phyloP scores from a whole-genome alignment of 2,888 invertebrate species.

The Chouioia cunea region DNA sequence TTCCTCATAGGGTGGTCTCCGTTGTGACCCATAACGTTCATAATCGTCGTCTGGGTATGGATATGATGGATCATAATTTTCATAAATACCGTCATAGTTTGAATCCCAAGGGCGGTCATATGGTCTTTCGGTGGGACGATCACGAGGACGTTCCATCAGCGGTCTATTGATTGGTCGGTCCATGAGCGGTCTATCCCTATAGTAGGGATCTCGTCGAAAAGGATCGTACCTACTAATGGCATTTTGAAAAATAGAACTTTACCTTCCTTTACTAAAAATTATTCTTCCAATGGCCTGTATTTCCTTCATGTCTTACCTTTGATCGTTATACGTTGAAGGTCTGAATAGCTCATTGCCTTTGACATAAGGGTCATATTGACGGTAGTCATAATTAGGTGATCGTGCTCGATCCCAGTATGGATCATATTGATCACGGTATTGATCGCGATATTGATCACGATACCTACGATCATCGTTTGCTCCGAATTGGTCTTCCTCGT shows the following conservation, averaged over 20 bases:
- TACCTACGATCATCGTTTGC: conserved; percentile 54
- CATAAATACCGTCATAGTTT: conserved; percentile 59
- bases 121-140: conserved; percentile 47
- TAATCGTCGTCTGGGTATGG: conserved; percentile 54
- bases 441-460: conserved; percentile 27
- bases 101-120: conserved; percentile 55
- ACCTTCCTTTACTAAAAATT: neutral
- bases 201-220: conserved; percentile 55
- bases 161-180: conserved; percentile 38
- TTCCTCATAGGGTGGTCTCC: conserved; percentile 42
- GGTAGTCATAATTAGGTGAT: conserved; percentile 55
- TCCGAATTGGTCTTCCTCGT: conserved; percentile 55
- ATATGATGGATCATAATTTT: conserved; percentile 58
- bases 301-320: conserved; percentile 49
- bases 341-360: conserved; percentile 53
- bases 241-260: neutral
- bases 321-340: conserved; percentile 52
- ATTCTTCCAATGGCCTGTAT: conserved; percentile 2
- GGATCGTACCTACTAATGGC: conserved; percentile 52
- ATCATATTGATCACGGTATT: conserved; percentile 54
- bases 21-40: conserved; percentile 54
- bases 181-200: conserved; percentile 24
- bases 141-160: conserved; percentile 23
- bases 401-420: conserved; percentile 55
- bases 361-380: conserved; percentile 57